phyloP scores from a whole-genome alignment of 2,797 vertebrate genomes.

The Crenuchus spilurus region DNA sequence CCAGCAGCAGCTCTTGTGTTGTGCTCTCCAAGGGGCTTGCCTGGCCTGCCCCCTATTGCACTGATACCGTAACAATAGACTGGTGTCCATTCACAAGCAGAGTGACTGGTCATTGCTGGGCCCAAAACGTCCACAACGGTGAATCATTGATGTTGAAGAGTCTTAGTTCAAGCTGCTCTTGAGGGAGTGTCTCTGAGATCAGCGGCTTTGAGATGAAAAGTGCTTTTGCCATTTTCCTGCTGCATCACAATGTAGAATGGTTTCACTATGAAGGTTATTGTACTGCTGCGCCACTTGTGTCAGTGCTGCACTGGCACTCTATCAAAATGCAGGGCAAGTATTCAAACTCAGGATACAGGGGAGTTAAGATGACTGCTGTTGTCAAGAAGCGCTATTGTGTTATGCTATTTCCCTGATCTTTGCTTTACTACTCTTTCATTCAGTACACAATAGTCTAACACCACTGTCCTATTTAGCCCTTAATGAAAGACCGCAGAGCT shows the following conservation, averaged over 20 bases:
- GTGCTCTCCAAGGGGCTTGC: constrained; percentile 56
- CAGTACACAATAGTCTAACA: background rate
- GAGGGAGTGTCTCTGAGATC: constrained; percentile 48
- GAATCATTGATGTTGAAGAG: constrained; percentile 60
- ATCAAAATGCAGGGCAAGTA: constrained; percentile 53
- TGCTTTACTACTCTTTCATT: background rate
- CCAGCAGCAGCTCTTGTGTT: constrained; percentile 64
- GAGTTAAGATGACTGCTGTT: constrained; percentile 39
- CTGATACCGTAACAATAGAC: constrained; percentile 56
- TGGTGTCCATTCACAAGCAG: constrained; percentile 59
- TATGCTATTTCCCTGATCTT: constrained; percentile 18
- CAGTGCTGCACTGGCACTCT: constrained; percentile 39
- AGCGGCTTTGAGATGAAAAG: constrained; percentile 51
- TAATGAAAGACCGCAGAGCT: constrained; percentile 3
- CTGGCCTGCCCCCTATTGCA: constrained; percentile 58
- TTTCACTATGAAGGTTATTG: constrained; percentile 44
- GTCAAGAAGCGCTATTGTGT: constrained; percentile 22
- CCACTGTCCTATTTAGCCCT: background rate
- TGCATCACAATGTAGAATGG: constrained; percentile 19
- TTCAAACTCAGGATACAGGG: constrained; percentile 45
- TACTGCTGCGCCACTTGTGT: constrained; percentile 48
- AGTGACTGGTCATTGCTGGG: constrained; percentile 50
- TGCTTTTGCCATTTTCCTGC: constrained; percentile 30
- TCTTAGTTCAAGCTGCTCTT: constrained; percentile 49
- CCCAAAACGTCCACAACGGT: constrained; percentile 50